A percentile compares a stretch with the other conserved stretches of the same genome.
These are phyloP conservation scores for Rhadina sibilatrix DNA, from an alignment of 2,113 vertebrate genomes.

Conservation along the genomic window DNA sequence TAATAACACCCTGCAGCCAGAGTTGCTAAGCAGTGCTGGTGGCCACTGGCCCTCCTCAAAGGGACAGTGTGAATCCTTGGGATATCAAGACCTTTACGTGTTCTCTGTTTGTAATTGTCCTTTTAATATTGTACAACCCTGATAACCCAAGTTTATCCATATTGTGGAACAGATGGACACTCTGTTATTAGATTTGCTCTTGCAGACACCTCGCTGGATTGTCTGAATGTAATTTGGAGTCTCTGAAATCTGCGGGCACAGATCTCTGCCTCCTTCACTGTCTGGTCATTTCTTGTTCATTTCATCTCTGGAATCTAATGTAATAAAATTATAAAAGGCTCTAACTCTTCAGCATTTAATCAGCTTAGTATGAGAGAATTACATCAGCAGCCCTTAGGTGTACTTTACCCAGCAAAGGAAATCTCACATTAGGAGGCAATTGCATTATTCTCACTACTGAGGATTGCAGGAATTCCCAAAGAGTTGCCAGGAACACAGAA, in stretches of 20 bases:
- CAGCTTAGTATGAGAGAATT: conserved; percentile 71
- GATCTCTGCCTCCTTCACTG: conserved; percentile 32
- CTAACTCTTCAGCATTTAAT: conserved; percentile 69
- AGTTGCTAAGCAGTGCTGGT: not conserved
- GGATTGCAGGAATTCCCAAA: conserved; percentile 33
- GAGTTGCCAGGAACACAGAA: not conserved
- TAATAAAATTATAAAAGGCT: conserved; percentile 73
- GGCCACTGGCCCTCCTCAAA: not conserved
- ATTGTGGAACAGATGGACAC: not conserved
- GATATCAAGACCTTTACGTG: not conserved
- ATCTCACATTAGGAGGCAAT: conserved; percentile 62
- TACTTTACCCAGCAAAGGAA: conserved; percentile 46
- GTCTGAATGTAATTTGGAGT: conserved; percentile 28
- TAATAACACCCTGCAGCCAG: not conserved
- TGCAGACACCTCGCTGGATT: conserved; percentile 26
- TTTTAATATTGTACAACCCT: not conserved
- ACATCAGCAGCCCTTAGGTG: conserved; percentile 69
- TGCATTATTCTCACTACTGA: conserved; percentile 63
- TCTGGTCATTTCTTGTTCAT: conserved; percentile 62
- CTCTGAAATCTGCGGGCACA: not conserved
- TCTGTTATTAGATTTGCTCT: conserved; percentile 46
- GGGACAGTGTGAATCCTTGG: not conserved
- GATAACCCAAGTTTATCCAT: conserved; percentile 26
- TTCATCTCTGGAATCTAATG: conserved; percentile 68
- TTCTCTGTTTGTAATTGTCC: conserved; percentile 14